phyloP scores from a whole-genome alignment of 2,113 vertebrate species.

The Eublepharis macularius region DNA sequence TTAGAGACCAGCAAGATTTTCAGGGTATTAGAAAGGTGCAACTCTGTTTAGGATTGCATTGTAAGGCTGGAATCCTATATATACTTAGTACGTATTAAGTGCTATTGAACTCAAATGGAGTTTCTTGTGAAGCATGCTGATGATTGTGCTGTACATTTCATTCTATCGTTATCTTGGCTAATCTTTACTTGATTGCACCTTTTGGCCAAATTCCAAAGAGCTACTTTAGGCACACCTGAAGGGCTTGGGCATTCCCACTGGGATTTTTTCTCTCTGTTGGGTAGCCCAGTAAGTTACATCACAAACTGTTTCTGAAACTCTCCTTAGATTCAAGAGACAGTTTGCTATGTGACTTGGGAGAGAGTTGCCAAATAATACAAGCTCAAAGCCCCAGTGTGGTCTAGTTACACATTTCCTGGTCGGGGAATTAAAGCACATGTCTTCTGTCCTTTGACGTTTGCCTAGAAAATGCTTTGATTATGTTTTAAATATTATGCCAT shows the following conservation, averaged over 20 bases:
- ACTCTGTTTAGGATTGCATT: neutral
- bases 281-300: neutral
- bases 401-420: too few relatives aligned
- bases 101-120: neutral
- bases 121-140: neutral
- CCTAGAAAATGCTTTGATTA: constrained; percentile 30
- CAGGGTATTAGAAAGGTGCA: too few relatives aligned
- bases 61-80: neutral
- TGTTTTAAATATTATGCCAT: neutral
- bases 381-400: neutral
- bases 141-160: neutral
- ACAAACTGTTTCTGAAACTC: neutral
- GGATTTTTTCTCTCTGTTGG: neutral
- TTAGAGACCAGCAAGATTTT: too few relatives aligned
- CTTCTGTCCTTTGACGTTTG: constrained; percentile 10
- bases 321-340: neutral
- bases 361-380: neutral
- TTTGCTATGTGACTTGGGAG: neutral
- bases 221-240: neutral
- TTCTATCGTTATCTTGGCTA: neutral
- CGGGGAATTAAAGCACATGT: neutral
- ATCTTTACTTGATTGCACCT: neutral
- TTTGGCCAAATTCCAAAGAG: neutral
- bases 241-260: neutral
- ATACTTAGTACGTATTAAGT: neutral